These are phyloP conservation scores for Pseudopleuronectes americanus DNA, from an alignment of 2,797 vertebrate species.

Conservation along the genomic window DNA sequence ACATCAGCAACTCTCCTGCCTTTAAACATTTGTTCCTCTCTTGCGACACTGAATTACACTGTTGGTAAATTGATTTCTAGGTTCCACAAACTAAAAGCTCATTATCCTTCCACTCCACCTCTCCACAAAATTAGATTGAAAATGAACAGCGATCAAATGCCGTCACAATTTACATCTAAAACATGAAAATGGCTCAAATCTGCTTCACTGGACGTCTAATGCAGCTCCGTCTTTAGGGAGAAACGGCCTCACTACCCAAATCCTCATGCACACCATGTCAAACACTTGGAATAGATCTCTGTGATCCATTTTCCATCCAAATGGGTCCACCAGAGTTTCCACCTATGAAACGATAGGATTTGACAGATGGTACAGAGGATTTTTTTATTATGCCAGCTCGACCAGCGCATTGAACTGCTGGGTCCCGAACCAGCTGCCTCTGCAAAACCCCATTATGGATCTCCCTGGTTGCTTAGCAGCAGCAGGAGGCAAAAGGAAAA, in stretches of 20 bases:
- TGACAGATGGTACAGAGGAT: conserved; percentile 40
- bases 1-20: conserved; percentile 26
- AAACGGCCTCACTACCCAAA: conserved; percentile 25
- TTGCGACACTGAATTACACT: conserved; percentile 2
- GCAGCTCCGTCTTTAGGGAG: conserved; percentile 21
- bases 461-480: conserved; percentile 72
- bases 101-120: not conserved
- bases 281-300: conserved; percentile 26
- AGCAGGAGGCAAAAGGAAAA: conserved; percentile 64
- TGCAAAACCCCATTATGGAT: conserved; percentile 61
- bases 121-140: not conserved
- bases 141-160: not conserved
- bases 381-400: conserved; percentile 22
- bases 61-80: not conserved
- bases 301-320: not conserved
- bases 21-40: not conserved
- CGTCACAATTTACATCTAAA: not conserved
- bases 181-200: not conserved
- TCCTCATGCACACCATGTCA: conserved; percentile 14
- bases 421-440: conserved; percentile 68
- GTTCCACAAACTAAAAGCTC: not conserved
- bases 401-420: conserved; percentile 27
- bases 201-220: not conserved
- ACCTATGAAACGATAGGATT: conserved; percentile 7
- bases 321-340: conserved; percentile 13